These are phyloP conservation scores for Orchestes rusci DNA, from an alignment of 2,888 invertebrate genomes.

Conservation along the genomic window DNA sequence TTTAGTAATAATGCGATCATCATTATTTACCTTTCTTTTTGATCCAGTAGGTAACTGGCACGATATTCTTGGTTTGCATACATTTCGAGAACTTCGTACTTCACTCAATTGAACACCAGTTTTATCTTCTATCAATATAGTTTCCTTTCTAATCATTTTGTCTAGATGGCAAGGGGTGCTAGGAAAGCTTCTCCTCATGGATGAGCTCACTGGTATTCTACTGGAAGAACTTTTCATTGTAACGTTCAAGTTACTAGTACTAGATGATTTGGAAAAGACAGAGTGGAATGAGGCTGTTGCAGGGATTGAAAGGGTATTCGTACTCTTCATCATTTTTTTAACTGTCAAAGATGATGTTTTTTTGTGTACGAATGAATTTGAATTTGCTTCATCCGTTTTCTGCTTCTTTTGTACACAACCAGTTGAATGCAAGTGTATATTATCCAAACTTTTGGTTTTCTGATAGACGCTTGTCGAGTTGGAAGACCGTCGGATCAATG, in stretches of 20 bases:
- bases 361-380: background rate
- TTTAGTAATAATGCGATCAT: no score
- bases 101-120: slow-evolving; percentile 24
- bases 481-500: no score
- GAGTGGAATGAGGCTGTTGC: slow-evolving; percentile 8
- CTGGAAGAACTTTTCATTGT: slow-evolving; percentile 29
- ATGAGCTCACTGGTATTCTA: slow-evolving; percentile 39
- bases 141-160: slow-evolving; percentile 33
- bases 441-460: slow-evolving; percentile 36
- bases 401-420: slow-evolving; percentile 3
- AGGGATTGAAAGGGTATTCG: slow-evolving; percentile 32
- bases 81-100: slow-evolving; percentile 28
- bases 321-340: slow-evolving; percentile 34
- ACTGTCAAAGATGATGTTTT: slow-evolving; percentile 29
- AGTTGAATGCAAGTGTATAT: slow-evolving; percentile 26
- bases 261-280: slow-evolving; percentile 34
- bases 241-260: slow-evolving; percentile 34
- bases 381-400: background rate
- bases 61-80: slow-evolving; percentile 19
- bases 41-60: no score
- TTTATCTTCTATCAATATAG: slow-evolving; percentile 24
- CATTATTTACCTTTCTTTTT: no score
- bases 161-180: slow-evolving; percentile 45
- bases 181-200: slow-evolving; percentile 37
- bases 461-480: slow-evolving; percentile 14